Evolutionary conservation across 2,888 invertebrate genomes (phyloP).

Genomic region (Cancer borealis): DNA sequence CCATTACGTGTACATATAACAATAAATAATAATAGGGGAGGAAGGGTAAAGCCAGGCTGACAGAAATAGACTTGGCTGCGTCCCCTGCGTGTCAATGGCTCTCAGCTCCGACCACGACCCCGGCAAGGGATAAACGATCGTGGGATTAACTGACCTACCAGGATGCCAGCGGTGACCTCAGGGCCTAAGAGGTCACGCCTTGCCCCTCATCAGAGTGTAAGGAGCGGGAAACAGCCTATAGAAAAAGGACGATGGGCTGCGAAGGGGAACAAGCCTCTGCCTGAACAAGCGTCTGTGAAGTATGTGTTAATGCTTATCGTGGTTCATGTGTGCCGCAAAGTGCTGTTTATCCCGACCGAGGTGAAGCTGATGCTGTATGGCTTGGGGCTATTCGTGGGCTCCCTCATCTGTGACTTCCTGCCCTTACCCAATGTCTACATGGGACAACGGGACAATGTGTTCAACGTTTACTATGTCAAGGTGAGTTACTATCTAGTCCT

Average conservation of each 20-base stretch:
- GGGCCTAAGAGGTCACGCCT: constrained; percentile 43
- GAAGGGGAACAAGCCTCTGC: constrained; percentile 88
- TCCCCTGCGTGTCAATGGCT: constrained; percentile 51
- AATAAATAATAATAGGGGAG: background rate
- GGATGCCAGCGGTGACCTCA: constrained; percentile 58
- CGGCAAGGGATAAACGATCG: constrained; percentile 20
- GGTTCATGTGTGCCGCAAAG: constrained; percentile 92
- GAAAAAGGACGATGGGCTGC: constrained; percentile 77
- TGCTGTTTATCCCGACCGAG: constrained; percentile 91
- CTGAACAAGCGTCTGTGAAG: constrained; percentile 89
- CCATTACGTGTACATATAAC: background rate
- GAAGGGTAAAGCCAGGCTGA: background rate
- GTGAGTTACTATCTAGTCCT: constrained; percentile 84
- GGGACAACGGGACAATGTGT: constrained; percentile 93
- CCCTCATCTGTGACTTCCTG: constrained; percentile 90
- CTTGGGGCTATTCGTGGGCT: constrained; percentile 89
- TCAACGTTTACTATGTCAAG: constrained; percentile 97
- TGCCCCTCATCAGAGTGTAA: background rate
- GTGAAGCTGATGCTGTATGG: constrained; percentile 93
- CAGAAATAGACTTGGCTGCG: constrained; percentile 71
- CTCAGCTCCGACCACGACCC: background rate
- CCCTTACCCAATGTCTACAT: constrained; percentile 89
- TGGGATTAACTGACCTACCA: background rate
- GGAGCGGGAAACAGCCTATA: constrained; percentile 62
- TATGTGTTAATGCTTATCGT: constrained; percentile 91